phyloP scores from a whole-genome alignment of 2,888 invertebrate genomes.

The Azorinus chamasolen region DNA sequence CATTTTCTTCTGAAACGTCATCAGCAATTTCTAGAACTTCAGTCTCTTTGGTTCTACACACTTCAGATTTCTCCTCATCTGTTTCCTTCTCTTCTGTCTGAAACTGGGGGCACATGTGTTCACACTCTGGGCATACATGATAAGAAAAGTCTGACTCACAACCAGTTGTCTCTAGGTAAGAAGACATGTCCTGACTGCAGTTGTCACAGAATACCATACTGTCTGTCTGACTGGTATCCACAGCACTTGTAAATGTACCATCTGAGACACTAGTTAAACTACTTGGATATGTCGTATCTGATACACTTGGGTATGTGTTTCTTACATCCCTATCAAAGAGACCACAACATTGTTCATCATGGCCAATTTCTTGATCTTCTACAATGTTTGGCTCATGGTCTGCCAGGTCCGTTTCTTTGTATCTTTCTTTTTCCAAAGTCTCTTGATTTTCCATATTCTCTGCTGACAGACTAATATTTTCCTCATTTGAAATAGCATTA shows the following conservation, averaged over 20 bases:
- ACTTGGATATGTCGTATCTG: conserved; percentile 48
- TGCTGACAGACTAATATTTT: neutral
- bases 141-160: conserved; percentile 56
- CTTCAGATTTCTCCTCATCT: too few relatives aligned
- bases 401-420: neutral
- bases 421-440: neutral
- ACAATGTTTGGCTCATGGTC: neutral
- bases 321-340: neutral
- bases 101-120: neutral
- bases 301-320: conserved; percentile 11
- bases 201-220: conserved; percentile 48
- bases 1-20: too few relatives aligned
- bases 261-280: conserved; percentile 35
- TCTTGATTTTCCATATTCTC: conserved; percentile 3
- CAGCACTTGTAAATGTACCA: conserved; percentile 36
- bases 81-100: too few relatives aligned
- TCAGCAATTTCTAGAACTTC: too few relatives aligned
- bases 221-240: conserved; percentile 47
- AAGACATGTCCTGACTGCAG: conserved; percentile 37
- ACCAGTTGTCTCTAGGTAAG: conserved; percentile 46
- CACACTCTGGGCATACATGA: conserved; percentile 31
- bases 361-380: conserved; percentile 12
- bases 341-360: conserved; percentile 17
- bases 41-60: too few relatives aligned
- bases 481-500: neutral